These are phyloP conservation scores for Toxotes chatareus DNA, from an alignment of 2,113 vertebrate species.

Conservation along the genomic window DNA sequence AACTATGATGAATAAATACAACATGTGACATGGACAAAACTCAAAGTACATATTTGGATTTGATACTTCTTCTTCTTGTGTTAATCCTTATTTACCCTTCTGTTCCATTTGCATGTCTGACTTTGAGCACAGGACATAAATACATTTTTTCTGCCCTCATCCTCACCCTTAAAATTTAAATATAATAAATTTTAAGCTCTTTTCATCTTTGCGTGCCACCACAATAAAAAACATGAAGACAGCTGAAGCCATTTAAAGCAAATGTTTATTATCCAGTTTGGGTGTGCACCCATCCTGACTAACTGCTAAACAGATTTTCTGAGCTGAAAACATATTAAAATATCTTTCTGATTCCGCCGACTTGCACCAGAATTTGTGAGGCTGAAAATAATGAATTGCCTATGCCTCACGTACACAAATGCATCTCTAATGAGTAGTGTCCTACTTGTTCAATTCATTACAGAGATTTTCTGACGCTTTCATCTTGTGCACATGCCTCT, in stretches of 20 bases:
- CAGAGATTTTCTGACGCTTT: constrained; percentile 69
- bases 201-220: constrained; percentile 27
- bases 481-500: constrained; percentile 64
- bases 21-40: not conserved
- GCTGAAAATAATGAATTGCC: constrained; percentile 67
- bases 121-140: not conserved
- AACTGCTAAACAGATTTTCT: constrained; percentile 59
- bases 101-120: constrained; percentile 6
- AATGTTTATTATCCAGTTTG: constrained; percentile 50
- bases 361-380: constrained; percentile 39
- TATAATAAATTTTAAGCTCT: constrained; percentile 6
- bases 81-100: not conserved
- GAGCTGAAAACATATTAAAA: constrained; percentile 55
- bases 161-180: constrained; percentile 25
- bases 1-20: not conserved
- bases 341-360: constrained; percentile 48
- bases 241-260: constrained; percentile 42
- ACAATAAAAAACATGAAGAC: constrained; percentile 20
- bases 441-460: constrained; percentile 80
- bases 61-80: not conserved
- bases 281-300: constrained; percentile 41
- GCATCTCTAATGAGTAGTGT: constrained; percentile 78
- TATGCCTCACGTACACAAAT: constrained; percentile 60
- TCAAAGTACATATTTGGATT: not conserved
- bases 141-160: constrained; percentile 14